Percentiles rank a stretch among this genome's conserved stretches.
phyloP scores from a whole-genome alignment of 2,888 invertebrate species.

The Parnassius mnemosyne region DNA sequence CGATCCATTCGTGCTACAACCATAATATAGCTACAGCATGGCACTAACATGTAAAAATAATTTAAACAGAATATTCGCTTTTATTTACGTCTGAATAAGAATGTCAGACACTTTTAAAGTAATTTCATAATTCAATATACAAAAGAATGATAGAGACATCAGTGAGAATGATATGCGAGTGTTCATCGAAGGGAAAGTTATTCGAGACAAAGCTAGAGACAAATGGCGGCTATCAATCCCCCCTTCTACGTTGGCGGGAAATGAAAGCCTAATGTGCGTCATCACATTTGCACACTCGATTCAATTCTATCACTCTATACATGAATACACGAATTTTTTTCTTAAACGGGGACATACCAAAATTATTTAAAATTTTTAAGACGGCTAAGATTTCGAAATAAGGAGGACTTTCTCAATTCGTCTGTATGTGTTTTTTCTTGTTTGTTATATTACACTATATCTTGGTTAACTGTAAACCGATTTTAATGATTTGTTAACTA shows the following conservation, averaged over 20 bases:
- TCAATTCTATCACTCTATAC: constrained; percentile 48
- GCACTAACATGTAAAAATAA: too few species aligned
- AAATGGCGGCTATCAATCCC: constrained; percentile 67
- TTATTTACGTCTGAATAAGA: constrained; percentile 7
- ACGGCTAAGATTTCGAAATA: too few species aligned
- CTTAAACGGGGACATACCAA: too few species aligned
- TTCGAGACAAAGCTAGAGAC: constrained; percentile 49
- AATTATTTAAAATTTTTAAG: too few species aligned
- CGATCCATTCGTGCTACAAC: too few species aligned
- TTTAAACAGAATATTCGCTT: not conserved
- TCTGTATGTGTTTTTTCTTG: too few species aligned
- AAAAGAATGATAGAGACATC: constrained; percentile 41
- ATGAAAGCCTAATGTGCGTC: constrained; percentile 71
- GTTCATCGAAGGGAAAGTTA: constrained; percentile 31
- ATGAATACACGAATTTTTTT: constrained; percentile 26
- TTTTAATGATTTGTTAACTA: too few species aligned
- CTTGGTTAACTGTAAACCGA: too few species aligned
- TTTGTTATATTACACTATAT: too few species aligned
- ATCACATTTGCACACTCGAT: constrained; percentile 74
- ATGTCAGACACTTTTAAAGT: constrained; percentile 25
- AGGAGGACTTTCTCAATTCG: too few species aligned
- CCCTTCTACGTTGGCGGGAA: constrained; percentile 48
- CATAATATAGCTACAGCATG: too few species aligned
- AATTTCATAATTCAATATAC: constrained; percentile 42
- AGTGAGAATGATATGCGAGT: constrained; percentile 38